Evolutionary conservation across 2,797 vertebrate genomes (phyloP), one percentile per base, ranked within the genome.

Genomic region (Fistularia commersonii): DNA sequence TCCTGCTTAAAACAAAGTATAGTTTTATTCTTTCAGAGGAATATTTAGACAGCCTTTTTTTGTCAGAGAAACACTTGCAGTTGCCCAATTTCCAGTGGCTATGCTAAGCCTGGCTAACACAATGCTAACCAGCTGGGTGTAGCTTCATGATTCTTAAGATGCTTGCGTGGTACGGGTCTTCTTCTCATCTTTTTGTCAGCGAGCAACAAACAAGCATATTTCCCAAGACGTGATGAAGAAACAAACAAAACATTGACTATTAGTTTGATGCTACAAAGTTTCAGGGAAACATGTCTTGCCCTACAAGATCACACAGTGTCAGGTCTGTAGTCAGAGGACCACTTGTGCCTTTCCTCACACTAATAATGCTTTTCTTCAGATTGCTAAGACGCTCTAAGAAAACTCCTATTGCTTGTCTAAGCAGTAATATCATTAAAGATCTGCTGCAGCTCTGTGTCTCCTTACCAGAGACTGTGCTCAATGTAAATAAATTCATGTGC

Each of bases 261-360:
- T 39, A 34, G 15, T 55, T 44, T 57, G 40, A 42, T 14, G 46
- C 32, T 51, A 64, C 49, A 74, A 60, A 57, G 13, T 53, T 63
- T 65, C 75, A 63, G 53, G 64, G 76, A 76, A 79, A 32, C 49
- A 34, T 46, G 23, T 44, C 48, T 50, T 69, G 23, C 55, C 57
- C 63, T 52, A 71, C 42, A 48, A 66, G 48, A 61, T 66, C 56
- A 63, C 76, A 85, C 79, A 75, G 71, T 79, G 79, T 80, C 74
- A 64, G 75, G 67, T 82, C 59, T 66, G 62, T 45, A 73, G 46
- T 66, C 45, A 55, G 49, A 77, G 60, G 60, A 76, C 60, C 69
- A 69, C 43, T 14, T 63, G 44, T 23, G 74, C 31, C 32, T 62
- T 54, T 61, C 48, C 53, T 59, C 54, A 49, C 15, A 45, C 55